Evolutionary conservation across 2,113 vertebrate genomes (phyloP).

Genomic region (Sitta europaea): DNA sequence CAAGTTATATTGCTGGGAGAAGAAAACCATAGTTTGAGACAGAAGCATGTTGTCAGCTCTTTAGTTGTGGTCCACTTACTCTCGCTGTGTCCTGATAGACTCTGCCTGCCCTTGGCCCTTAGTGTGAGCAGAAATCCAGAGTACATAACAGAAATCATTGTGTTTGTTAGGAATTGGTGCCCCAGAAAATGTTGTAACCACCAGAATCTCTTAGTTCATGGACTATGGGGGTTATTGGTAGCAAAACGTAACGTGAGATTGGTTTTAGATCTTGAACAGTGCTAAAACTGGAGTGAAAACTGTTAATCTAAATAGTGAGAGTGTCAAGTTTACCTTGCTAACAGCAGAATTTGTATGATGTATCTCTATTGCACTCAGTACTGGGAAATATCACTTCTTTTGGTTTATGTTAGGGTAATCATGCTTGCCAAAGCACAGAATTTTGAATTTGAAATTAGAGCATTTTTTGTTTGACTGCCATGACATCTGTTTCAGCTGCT

Average conservation of each 20-base stretch:
- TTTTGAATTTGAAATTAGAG: conserved; percentile 15
- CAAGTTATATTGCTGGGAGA: not conserved
- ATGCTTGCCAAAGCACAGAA: not conserved
- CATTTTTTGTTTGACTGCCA: conserved; percentile 8
- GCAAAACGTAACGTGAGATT: not conserved
- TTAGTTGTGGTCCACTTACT: not conserved
- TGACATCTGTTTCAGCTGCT: conserved; percentile 30
- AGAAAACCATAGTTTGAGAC: not conserved
- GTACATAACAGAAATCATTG: not conserved
- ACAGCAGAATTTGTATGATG: not conserved
- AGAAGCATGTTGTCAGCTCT: not conserved
- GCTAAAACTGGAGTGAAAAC: not conserved
- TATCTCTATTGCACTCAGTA: not conserved
- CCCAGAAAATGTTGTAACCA: not conserved
- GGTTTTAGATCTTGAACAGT: not conserved
- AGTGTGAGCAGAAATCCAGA: not conserved
- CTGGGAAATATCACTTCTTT: not conserved
- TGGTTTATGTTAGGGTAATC: not conserved
- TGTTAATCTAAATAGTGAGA: not conserved
- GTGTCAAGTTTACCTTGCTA: not conserved
- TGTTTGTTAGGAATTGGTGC: not conserved
- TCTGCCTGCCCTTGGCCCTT: not conserved
- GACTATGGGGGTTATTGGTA: not conserved
- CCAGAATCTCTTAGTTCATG: not conserved
- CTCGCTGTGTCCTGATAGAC: not conserved